Evolutionary conservation across 2,797 vertebrate genomes (phyloP).

Genomic region (Gambusia yucatana): DNA sequence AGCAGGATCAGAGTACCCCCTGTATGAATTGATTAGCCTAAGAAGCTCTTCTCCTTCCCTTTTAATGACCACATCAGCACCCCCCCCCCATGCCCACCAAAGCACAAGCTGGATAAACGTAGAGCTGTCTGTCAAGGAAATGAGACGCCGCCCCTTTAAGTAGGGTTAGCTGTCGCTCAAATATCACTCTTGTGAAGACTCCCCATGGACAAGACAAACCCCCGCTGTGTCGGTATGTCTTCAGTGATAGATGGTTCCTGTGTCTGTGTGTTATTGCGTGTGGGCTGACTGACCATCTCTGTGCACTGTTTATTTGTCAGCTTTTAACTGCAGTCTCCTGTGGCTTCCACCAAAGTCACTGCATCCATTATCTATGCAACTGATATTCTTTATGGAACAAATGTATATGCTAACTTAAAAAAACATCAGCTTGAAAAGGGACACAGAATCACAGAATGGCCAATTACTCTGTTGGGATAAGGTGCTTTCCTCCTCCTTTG

Average conservation of each 20-base stretch:
- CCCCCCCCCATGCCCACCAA: slow-evolving; percentile 47
- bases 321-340: slow-evolving; percentile 51
- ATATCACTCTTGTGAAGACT: slow-evolving; percentile 58
- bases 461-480: slow-evolving; percentile 68
- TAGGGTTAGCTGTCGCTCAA: slow-evolving; percentile 75
- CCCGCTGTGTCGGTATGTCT: slow-evolving; percentile 68
- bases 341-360: slow-evolving; percentile 35
- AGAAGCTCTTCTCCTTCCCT: slow-evolving; percentile 72
- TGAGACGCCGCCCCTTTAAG: slow-evolving; percentile 70
- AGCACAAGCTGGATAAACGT: slow-evolving; percentile 68
- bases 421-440: slow-evolving; percentile 44
- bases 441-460: slow-evolving; percentile 58
- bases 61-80: slow-evolving; percentile 84
- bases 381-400: slow-evolving; percentile 44
- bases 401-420: slow-evolving; percentile 48
- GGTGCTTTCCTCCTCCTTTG: slow-evolving; percentile 49
- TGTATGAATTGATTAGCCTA: slow-evolving; percentile 83
- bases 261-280: slow-evolving; percentile 33
- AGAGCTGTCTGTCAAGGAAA: slow-evolving; percentile 74
- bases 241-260: slow-evolving; percentile 58
- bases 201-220: slow-evolving; percentile 61
- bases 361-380: slow-evolving; percentile 46
- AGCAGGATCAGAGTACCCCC: slow-evolving; percentile 70
- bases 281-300: slow-evolving; percentile 45
- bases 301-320: slow-evolving; percentile 56